Percentiles rank a stretch among this genome's conserved stretches.
Conservation (phyloP, 2,113 vertebrate species). For the Austrofundulus limnaeus region DNA sequence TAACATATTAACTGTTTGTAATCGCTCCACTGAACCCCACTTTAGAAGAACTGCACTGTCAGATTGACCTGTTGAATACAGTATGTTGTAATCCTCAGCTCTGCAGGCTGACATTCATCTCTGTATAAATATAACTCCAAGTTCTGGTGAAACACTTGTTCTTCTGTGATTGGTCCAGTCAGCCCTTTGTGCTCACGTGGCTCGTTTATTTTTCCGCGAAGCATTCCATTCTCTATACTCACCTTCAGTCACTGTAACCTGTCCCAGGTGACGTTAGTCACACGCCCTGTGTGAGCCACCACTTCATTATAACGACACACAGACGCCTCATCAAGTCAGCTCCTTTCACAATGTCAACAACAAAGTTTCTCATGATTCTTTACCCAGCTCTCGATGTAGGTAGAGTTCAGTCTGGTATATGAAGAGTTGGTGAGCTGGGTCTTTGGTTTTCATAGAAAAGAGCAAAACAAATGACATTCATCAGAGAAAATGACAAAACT, state of each 20-base stretch:
- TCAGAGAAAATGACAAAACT: not conserved
- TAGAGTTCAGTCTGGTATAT: not conserved
- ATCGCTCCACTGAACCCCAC: no score
- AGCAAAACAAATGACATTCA: not conserved
- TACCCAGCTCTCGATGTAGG: not conserved
- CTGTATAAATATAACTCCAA: not conserved
- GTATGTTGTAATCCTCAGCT: not conserved
- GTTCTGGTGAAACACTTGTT: not conserved
- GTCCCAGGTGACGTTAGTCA: not conserved
- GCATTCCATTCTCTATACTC: not conserved
- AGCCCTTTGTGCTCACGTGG: not conserved
- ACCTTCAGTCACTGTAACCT: not conserved
- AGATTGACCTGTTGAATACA: not conserved
- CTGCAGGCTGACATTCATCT: not conserved
- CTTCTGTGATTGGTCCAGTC: not conserved
- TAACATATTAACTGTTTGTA: no score
- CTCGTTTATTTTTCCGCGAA: not conserved
- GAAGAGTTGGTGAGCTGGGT: no score
- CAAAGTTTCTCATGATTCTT: not conserved
- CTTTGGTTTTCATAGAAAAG: no score
- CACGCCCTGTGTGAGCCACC: not conserved
- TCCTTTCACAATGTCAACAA: no score
- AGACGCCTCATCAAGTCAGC: not conserved
- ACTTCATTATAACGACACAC: not conserved
- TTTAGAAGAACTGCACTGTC: no score